Evolutionary conservation across 2,888 invertebrate species (phyloP), one percentile per base, ranked within the genome.

Genomic region (Asteroscopus sphinx): DNA sequence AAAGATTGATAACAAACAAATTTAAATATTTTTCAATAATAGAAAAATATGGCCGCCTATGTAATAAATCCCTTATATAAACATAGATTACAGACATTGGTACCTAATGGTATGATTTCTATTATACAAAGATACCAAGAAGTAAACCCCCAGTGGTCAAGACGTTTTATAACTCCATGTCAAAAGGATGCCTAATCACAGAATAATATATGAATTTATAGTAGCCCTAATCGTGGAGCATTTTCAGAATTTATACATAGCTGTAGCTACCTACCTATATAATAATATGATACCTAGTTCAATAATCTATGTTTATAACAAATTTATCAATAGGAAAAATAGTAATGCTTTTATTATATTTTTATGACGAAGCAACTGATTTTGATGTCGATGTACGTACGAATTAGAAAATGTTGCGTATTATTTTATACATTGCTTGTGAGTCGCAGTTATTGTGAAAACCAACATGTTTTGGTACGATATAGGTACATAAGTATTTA

Each of bases 281-380:
- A 1, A 2, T 33, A 30, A 69, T 33, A 70, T 49, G 25, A 41
- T 25, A n/a, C n/a, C n/a, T n/a, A 46, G n/a, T 45, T 35, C 25
- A 4, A 9, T 9, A n/a, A 2, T 28, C 36, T 39, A 46, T 56
- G 42, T 55, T 44, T 48, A 30, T 60, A 11, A 1, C 4, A 7
- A n/a, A 7, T 35, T 51, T 44, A 63, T 56, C 28, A 9, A 15
- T 35, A 42, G 12, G 13, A 1, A 16, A 48, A 48, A 37, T 30
- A 12, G 30, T 47, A 37, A 59, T 32, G 4, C 7, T 45, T 45
- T 41, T 36, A 49, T 33, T 15, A 6, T 35, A 32, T 45, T 36
- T 44, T 35, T 32, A 32, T 40, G 13, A 21, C 9, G 2, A 32
- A 16, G n/a, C 26, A 21, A 45, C 33, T 26, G 56, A 65, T 68